Evolutionary conservation across 2,888 invertebrate genomes (phyloP).

Genomic region (Agrypnus murinus): DNA sequence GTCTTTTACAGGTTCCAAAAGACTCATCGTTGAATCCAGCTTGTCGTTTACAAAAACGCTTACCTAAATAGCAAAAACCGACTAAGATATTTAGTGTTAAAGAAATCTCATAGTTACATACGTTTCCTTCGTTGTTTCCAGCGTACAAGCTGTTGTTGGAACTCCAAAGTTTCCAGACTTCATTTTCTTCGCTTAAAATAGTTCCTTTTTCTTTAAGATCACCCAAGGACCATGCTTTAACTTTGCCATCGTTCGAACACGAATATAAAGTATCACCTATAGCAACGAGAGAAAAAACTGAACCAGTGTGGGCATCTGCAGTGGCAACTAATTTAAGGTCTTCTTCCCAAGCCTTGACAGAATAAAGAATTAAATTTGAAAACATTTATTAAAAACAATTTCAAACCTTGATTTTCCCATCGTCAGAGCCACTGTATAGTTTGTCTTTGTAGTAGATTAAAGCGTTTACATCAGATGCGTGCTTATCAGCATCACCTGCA

Average conservation of each 20-base stretch:
- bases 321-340: conserved; percentile 70
- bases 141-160: conserved; percentile 72
- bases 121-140: conserved; percentile 78
- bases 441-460: conserved; percentile 70
- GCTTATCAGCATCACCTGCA: conserved; percentile 69
- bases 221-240: conserved; percentile 75
- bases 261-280: conserved; percentile 75
- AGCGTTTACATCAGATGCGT: conserved; percentile 70
- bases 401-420: conserved; percentile 73
- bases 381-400: background rate
- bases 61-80: conserved; percentile 71
- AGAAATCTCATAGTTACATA: conserved; percentile 66
- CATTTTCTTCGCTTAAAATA: conserved; percentile 68
- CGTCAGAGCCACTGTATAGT: conserved; percentile 72
- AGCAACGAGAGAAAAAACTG: conserved; percentile 77
- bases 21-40: conserved; percentile 72
- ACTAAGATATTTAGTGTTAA: background rate
- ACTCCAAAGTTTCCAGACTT: conserved; percentile 69
- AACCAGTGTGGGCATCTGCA: conserved; percentile 76
- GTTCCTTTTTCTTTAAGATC: conserved; percentile 68
- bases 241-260: conserved; percentile 78
- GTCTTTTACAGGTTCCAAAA: conserved; percentile 79
- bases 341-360: conserved; percentile 70
- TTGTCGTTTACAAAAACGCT: conserved; percentile 74
- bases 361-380: too few relatives aligned